Evolutionary conservation across 2,113 vertebrate species (phyloP), one percentile per base, ranked within the genome.

Genomic region (Trinectes maculatus): DNA sequence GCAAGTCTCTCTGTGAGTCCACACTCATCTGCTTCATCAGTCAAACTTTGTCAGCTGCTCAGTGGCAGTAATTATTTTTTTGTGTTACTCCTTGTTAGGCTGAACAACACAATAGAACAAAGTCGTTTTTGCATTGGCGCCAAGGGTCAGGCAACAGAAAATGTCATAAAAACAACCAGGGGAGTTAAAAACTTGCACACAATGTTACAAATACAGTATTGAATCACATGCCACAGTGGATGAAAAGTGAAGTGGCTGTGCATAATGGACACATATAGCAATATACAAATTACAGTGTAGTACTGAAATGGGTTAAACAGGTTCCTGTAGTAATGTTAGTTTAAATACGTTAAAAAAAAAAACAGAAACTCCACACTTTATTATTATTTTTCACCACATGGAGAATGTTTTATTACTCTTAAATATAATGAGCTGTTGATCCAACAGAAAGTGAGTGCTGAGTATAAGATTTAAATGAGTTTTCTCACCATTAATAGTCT

Each of bases 341-440:
- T 65, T 29, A 29, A 12, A 48, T 26, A 48, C 16, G 43, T 44
- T 44, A 4, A 28, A 65, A 76, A 47, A 79, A 25, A 68, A 65
- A 79, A 28, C 63, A 76, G 63, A 71, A 49, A 61, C 40, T 63
- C 3, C 28, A 33, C 37, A 60, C 34, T 62, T 80, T 82, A 73
- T 73, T 64, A 48, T 42, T 53, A 52, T 47, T 67, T 60, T 67
- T 39, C 28, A 31, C 58, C 34, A 22, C 12, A 42, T 54, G 55
- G 63, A 81, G 72, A 69, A 66, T 55, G 51, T 60, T 67, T 60
- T 66, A 71, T 76, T 66, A 47, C 65, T 37, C 54, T 31, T 34
- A 31, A 21, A 69, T 71, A 64, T 77, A 68, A 58, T 29, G 46
- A 63, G 79, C 40, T 65, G 29, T 10, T 68, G 19, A 58, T 77